phyloP scores from a whole-genome alignment of 2,888 invertebrate genomes.

The Andrena praecox region DNA sequence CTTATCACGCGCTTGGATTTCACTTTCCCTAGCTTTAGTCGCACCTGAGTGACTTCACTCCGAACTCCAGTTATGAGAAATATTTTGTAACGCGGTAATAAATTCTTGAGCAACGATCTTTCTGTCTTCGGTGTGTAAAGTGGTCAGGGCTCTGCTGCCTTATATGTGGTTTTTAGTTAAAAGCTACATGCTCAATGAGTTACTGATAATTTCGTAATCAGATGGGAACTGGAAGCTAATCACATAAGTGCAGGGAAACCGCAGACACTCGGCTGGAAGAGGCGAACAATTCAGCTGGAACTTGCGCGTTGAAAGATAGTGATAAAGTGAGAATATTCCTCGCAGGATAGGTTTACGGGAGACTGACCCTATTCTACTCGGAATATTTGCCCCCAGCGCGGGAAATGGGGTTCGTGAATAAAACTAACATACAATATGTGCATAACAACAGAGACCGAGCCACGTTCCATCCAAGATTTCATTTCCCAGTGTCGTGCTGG shows the following conservation, averaged over 20 bases:
- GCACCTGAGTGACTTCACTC: too few relatives aligned
- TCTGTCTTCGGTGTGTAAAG: too few relatives aligned
- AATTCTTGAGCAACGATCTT: too few relatives aligned
- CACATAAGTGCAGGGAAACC: neutral
- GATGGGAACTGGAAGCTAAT: neutral
- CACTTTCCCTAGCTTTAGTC: too few relatives aligned
- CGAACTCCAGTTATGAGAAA: too few relatives aligned
- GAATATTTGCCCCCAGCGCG: conserved; percentile 13
- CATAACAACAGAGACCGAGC: conserved; percentile 3
- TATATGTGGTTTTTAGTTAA: neutral
- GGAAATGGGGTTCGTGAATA: conserved; percentile 40
- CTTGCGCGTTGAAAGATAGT: conserved; percentile 1
- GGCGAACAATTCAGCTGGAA: neutral
- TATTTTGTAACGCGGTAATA: too few relatives aligned
- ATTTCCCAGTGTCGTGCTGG: conserved; percentile 16
- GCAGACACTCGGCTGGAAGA: neutral
- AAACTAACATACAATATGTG: neutral
- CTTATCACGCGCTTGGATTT: neutral
- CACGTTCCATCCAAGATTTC: conserved; percentile 28
- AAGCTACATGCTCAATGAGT: neutral
- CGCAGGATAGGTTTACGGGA: conserved; percentile 2
- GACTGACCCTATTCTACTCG: conserved; percentile 10
- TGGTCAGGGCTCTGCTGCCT: too few relatives aligned
- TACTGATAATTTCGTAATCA: neutral
- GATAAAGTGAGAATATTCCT: neutral